A percentile compares a stretch with the other conserved stretches of the same genome.
These are phyloP conservation scores for Leptopilina clavipes DNA, from an alignment of 1,140 invertebrate species.

Conservation along the genomic window DNA sequence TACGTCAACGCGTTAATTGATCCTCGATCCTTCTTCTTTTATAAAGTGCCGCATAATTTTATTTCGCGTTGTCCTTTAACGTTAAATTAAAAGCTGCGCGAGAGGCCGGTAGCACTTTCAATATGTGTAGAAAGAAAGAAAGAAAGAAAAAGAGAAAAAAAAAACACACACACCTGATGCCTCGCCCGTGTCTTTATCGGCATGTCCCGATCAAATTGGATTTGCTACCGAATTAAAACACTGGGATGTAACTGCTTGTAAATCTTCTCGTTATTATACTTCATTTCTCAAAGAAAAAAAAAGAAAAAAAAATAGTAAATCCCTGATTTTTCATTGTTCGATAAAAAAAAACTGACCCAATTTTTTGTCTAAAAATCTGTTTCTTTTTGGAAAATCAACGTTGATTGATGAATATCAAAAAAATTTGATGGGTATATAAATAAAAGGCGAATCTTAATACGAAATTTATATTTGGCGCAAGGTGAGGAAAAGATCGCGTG, in stretches of 20 bases:
- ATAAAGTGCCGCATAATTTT: slow-evolving; percentile 32
- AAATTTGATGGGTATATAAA: no score
- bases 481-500: slow-evolving; percentile 50
- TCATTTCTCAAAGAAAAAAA: slow-evolving; percentile 25
- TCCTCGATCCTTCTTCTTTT: slow-evolving; percentile 29
- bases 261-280: slow-evolving; percentile 51
- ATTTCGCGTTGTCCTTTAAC: slow-evolving; percentile 24
- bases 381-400: no score
- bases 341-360: no score
- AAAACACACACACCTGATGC: background rate
- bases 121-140: background rate
- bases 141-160: background rate
- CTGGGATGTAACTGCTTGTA: slow-evolving; percentile 51
- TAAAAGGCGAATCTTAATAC: background rate
- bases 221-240: slow-evolving; percentile 55
- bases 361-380: no score
- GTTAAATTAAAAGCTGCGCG: background rate
- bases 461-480: background rate
- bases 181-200: slow-evolving; percentile 32
- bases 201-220: slow-evolving; percentile 48
- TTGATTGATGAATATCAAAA: no score
- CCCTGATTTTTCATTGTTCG: no score
- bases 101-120: slow-evolving; percentile 15
- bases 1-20: slow-evolving; percentile 33
- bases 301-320: no score